Base-by-base conservation (phyloP, 2,888 invertebrate genomes). In the Epinotia bilunana region DNA sequence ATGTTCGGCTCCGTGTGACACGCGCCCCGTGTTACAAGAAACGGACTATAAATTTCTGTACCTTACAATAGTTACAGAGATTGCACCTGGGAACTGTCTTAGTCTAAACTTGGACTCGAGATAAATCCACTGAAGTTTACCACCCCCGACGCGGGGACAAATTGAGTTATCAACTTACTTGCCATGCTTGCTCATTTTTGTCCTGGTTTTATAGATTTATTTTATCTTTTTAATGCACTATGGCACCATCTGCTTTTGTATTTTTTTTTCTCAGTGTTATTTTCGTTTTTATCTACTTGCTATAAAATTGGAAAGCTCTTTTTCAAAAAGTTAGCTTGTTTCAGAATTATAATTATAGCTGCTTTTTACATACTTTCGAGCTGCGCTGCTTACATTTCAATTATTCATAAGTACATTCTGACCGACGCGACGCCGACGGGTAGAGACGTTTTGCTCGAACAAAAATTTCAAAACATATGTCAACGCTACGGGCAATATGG, bases 21-120 rank as follows among this genome's bases (percentile, higher is more conserved):
- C 11, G 1, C 72, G 18, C 65, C 72, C 77, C 46, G 20, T 74
- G 81, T 80, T 81, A 86, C 87, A 83, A 86, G 82, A 83, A 82
- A 78, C 79, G 79, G 85, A 86, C 91, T 84, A 90, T 91, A 91
- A 90, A 91, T 91, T 90, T 87, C 86, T 87, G 87, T 87, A 88
- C 91, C 90, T 89, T 90, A 90, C 91, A 91, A 91, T 91, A 90
- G 91, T 90, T 88, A 88, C 88, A 86, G 83, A 86, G 87, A 89
- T 90, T 90, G 91, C 91, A 91, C 91, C 91, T 90, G 91, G 90
- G 91, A 90, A 84, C 88, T 87, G 86, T 85, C 87, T 88, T 84
- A 87, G 86, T 84, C 86, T 83, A 85, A 89, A 89, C 87, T 90
- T 88, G 86, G 84, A 84, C 87, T 82, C 77, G 80, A 86, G 87